Evolutionary conservation across 1,140 invertebrate species (phyloP), one percentile per base, ranked within the genome.

Genomic region (Eueides isabella): DNA sequence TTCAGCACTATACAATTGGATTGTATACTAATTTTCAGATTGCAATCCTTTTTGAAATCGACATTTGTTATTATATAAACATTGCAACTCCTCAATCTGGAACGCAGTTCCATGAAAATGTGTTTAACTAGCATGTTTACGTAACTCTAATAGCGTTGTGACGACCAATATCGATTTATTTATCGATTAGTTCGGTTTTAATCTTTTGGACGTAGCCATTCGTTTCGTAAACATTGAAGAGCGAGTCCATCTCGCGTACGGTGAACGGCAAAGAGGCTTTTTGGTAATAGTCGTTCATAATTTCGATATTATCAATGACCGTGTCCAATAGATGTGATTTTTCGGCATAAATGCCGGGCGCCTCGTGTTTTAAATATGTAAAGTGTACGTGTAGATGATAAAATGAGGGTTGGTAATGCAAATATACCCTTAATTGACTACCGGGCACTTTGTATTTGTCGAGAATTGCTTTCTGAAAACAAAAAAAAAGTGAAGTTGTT

Each of bases 371-470:
- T 0, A 99, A 85, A 74, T 96, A 95, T n/a, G 96, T 97, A 82
- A 99, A 98, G 92, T 99, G 98, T 3, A 99, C 95, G 86, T 99
- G 99, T 9, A 99, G 93, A 93, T 99, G 98, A 93, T 99, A 99
- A 93, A 98, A 99, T 0, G 98, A 98, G 5, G 99, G 99, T 85
- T 98, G 98, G 92, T 99, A 99, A 89, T 99, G 99, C 4, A 99
- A 91, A 91, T 98, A 99, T 74, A 97, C 95, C 63, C 98, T 95
- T 23, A 99, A 86, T 85, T 98, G 96, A 63, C 94, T 95, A 30
- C 92, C 85, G 26, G 95, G 89, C 6, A 99, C 72, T 5, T 95
- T 95, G 91, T 97, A 99, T 80, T 97, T 97, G 30, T 98, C 94
- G 66, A 94, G 82, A 61, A 99, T 98, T 9, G 95, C 95, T 87